Base-by-base conservation (phyloP, 1,140 invertebrate species). In the Latrodectus geometricus region DNA sequence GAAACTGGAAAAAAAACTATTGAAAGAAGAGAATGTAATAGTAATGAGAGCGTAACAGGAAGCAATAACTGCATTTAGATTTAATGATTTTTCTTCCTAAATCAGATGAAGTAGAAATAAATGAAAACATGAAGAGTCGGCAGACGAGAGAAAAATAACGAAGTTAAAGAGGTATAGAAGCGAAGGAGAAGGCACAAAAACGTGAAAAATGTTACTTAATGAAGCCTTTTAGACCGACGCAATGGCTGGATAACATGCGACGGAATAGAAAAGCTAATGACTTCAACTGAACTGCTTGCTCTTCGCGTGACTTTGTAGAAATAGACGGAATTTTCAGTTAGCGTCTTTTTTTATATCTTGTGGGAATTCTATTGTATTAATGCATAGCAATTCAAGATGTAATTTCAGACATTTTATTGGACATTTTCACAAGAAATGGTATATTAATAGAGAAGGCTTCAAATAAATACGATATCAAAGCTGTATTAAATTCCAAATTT, bases 141-240 rank as follows among this genome's bases (percentile, higher is more conserved):
- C 1, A 9, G 69, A 81, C 48, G 49, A 52, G 49, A 2, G 54
- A 61, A 35, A 20, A 74, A 74, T 35, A 52, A 74, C 35, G 17
- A 48, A 15, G 35, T 50, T 17, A 21, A 78, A 54, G 48, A 70
- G 54, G 52, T 70, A 61, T 61, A 61, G 0, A 61, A 61, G 17
- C 54, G 54, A 61, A 61, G 11, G 4, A 35, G 21, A 9, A 8
- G 23, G 4, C 9, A 56, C 50, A 48, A 72, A 81, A 81, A 72
- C 54, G 54, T 61, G 54, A 61, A 52, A 81, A 81, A 81, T 61
- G 79, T 54, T 81, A 72, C 56, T 11, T 56, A 81, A 81, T 54
- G 79, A 72, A 70, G 78, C 50, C 48, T 70, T 50, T 48, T 15
- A 20, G 56, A 35, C 20, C 52, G 68, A 81, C 70, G 54, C 52